Evolutionary conservation across 2,113 vertebrate genomes (phyloP).

Genomic region (Echinops telfairi): DNA sequence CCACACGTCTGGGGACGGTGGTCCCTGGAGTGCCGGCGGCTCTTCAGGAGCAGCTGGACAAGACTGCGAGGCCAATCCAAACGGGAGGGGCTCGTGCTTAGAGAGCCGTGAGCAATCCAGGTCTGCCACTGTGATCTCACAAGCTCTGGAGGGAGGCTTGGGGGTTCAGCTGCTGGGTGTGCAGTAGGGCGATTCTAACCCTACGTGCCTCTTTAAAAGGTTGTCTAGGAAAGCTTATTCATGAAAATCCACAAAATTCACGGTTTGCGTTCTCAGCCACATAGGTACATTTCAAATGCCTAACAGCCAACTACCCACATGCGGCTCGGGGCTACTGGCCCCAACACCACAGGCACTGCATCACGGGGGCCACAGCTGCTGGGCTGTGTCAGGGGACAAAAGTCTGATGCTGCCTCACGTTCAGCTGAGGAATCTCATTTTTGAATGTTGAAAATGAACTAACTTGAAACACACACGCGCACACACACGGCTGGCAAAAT

Average conservation of each 20-base stretch:
- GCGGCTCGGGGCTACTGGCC: not conserved
- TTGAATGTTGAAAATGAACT: conserved; percentile 34
- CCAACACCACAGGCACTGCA: not conserved
- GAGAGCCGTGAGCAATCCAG: not conserved
- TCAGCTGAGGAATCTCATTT: not conserved
- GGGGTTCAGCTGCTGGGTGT: not conserved
- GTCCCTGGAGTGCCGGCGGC: not conserved
- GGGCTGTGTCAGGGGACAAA: not conserved
- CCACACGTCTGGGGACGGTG: not conserved
- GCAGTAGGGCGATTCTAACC: not conserved
- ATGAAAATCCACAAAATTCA: conserved; percentile 22
- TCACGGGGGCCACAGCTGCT: not conserved
- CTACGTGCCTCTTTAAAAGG: not conserved
- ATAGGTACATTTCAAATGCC: not conserved
- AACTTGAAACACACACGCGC: not conserved
- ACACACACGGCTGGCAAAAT: too few relatives aligned
- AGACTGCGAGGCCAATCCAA: too few relatives aligned
- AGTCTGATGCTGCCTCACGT: not conserved
- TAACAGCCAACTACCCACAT: not conserved
- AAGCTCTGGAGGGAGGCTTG: not conserved
- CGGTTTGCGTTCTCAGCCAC: conserved; percentile 34
- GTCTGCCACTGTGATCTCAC: not conserved
- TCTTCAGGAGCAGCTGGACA: not conserved
- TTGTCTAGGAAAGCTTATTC: not conserved
- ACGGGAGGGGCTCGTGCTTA: too few relatives aligned